Conservation (phyloP, 2,888 invertebrate genomes). For the Orchestes rusci region DNA sequence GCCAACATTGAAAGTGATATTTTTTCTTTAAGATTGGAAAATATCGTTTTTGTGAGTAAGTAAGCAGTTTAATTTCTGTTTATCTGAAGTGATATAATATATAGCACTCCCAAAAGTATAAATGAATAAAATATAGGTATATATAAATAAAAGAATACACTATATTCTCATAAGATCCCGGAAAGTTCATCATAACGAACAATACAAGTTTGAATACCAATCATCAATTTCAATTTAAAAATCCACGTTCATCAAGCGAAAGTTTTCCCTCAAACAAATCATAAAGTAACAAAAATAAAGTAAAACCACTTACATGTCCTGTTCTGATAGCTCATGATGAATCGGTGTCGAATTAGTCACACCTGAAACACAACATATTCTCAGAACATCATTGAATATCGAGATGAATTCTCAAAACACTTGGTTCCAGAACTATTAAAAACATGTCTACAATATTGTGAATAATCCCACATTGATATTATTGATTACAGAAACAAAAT, state of each 20-base stretch:
- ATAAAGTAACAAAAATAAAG: constrained; percentile 2
- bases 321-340: constrained; percentile 82
- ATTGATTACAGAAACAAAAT: constrained; percentile 4
- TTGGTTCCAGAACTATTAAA: not conserved
- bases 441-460: not conserved
- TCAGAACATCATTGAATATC: constrained; percentile 12
- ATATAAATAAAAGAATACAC: not conserved
- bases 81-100: too few relatives aligned
- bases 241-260: too few relatives aligned
- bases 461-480: constrained; percentile 6
- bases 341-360: constrained; percentile 30
- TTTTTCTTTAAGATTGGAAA: too few relatives aligned
- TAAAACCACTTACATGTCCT: constrained; percentile 66
- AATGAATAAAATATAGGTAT: not conserved
- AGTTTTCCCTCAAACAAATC: too few relatives aligned
- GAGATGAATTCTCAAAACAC: not conserved
- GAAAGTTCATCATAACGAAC: too few relatives aligned
- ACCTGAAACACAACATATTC: constrained; percentile 32
- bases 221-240: too few relatives aligned
- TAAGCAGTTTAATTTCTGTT: too few relatives aligned
- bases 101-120: too few relatives aligned
- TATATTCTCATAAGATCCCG: too few relatives aligned
- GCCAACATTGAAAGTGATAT: too few relatives aligned
- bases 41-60: too few relatives aligned
- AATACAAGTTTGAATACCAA: too few relatives aligned